Base-by-base conservation (phyloP, 2,797 vertebrate genomes). In the Scomberomorus guttatus region DNA sequence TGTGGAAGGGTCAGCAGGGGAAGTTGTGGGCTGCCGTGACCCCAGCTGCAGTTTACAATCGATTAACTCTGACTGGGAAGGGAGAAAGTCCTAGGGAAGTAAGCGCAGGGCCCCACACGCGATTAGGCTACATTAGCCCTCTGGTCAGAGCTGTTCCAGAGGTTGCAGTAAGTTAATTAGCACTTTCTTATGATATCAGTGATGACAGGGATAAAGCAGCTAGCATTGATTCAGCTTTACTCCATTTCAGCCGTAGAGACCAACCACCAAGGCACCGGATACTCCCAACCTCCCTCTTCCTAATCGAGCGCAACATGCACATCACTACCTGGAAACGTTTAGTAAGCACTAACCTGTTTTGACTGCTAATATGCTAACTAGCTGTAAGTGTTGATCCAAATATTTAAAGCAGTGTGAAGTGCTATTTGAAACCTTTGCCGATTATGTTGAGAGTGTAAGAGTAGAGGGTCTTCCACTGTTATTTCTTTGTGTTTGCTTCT, bases 31-130 rank as follows among this genome's bases (percentile, higher is more conserved):
- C 95, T 94, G 94, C 95, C 87, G 93, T 96, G 96, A 97, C 97
- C 96, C 95, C 94, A 95, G 96, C 95, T 96, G 95, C 96, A 97
- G 96, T 96, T 97, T 95, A 95, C 90, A 95, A 97, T 99, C 97
- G 97, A 99, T 99, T 98, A 96, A 94, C 93, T 95, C 95, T 93
- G 93, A 92, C 92, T 95, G 92, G 93, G 95, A 94, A 95, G 72
- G 84, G 82, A 94, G 95, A 93, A 95, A 95, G 96, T 97, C 96
- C 96, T 91, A 68, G 95, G 93, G 95, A 97, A 96, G 96, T 97
- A 96, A 95, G 94, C 87, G 72, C 90, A 86, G 93, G 91, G 95
- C 92, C 94, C 95, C 93, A 95, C 95, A 95, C 91, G 89, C 90
- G 95, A 97, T 97, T 96, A 95, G 93, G 92, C 94, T 95, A 95